Conservation (phyloP, 1,140 invertebrate species). For the Episyrphus balteatus region DNA sequence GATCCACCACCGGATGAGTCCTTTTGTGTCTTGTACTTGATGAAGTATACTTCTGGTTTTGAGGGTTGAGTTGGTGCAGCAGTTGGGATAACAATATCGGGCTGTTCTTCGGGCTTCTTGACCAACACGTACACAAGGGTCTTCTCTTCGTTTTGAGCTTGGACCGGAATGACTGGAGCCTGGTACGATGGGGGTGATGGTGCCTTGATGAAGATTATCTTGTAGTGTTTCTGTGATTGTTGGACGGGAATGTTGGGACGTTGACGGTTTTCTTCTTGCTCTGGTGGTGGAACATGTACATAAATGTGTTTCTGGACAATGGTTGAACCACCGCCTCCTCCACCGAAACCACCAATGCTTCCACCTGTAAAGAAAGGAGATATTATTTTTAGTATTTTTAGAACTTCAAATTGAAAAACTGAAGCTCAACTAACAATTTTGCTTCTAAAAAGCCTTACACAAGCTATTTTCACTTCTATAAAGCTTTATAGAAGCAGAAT, state of each 20-base stretch:
- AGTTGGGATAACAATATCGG: conserved; percentile 62
- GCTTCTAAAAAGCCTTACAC: too few relatives aligned
- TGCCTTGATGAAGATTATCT: conserved; percentile 82
- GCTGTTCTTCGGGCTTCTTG: conserved; percentile 71
- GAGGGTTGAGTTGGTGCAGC: conserved; percentile 64
- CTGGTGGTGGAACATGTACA: conserved; percentile 68
- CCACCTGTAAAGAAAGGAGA: conserved; percentile 10
- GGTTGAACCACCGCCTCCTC: conserved; percentile 41
- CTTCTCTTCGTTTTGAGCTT: conserved; percentile 73
- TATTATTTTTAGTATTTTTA: not conserved
- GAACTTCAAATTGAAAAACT: conserved; percentile 6
- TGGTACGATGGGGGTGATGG: conserved; percentile 64
- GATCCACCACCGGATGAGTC: conserved; percentile 37
- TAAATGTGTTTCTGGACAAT: conserved; percentile 69
- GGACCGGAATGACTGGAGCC: conserved; percentile 60
- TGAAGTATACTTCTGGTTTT: conserved; percentile 81
- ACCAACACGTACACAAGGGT: conserved; percentile 82
- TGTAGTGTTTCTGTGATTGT: conserved; percentile 71
- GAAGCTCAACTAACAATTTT: too few relatives aligned
- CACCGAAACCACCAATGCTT: conserved; percentile 27
- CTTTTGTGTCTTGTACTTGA: conserved; percentile 73
- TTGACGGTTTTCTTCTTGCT: conserved; percentile 50
- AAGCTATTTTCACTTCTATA: too few relatives aligned
- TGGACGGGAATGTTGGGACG: conserved; percentile 44
- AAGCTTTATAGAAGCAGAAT: too few relatives aligned